These are phyloP conservation scores for Hydriomena furcata DNA, from an alignment of 2,888 invertebrate genomes.

Conservation along the genomic window DNA sequence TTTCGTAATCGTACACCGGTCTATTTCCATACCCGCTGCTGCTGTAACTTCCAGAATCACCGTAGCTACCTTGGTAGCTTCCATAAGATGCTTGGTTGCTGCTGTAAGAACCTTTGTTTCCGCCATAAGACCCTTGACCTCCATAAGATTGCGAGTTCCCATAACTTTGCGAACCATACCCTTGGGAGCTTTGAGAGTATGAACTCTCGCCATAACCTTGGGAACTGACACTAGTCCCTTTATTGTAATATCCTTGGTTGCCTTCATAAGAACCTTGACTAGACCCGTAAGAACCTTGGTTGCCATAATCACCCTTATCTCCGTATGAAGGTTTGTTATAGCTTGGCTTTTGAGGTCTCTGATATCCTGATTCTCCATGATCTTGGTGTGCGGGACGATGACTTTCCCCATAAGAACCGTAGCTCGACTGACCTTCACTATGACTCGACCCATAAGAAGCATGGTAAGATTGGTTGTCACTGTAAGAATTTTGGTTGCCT, in stretches of 20 bases:
- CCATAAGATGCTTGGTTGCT: constrained; percentile 10
- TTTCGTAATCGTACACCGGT: constrained; percentile 20
- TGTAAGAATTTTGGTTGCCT: constrained; percentile 19
- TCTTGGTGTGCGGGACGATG: constrained; percentile 23
- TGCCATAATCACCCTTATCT: constrained; percentile 25
- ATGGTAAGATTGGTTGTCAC: not conserved
- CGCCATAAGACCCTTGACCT: constrained; percentile 15
- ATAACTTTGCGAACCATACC: not conserved
- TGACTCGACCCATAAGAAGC: not conserved
- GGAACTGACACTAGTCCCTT: constrained; percentile 9
- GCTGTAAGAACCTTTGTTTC: constrained; percentile 13
- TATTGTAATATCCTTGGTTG: constrained; percentile 9
- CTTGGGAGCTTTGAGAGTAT: constrained; percentile 6
- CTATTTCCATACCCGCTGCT: constrained; percentile 21
- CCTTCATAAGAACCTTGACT: constrained; percentile 14
- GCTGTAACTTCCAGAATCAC: constrained; percentile 14
- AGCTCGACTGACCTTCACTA: too few species aligned
- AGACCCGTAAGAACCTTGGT: constrained; percentile 23
- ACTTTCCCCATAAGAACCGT: constrained; percentile 21
- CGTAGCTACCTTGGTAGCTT: constrained; percentile 2
- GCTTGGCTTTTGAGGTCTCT: constrained; percentile 27
- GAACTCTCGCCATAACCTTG: constrained; percentile 9
- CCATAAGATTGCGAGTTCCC: constrained; percentile 2
- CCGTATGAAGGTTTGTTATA: constrained; percentile 31
- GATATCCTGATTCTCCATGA: constrained; percentile 24